phyloP scores from a whole-genome alignment of 2,113 vertebrate genomes.

The Antechinus stuartii region DNA sequence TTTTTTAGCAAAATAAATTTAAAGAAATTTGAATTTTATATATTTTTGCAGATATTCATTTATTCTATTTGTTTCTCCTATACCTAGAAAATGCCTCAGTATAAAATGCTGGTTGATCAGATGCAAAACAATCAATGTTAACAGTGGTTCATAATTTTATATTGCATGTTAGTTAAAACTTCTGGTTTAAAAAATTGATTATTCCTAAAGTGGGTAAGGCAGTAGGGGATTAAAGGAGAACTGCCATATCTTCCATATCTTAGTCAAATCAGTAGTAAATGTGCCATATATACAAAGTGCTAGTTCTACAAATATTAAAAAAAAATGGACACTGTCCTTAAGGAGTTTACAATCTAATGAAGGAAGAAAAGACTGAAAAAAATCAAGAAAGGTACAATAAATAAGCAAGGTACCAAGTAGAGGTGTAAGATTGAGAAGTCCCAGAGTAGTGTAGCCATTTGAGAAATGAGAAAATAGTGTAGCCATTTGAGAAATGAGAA shows the following conservation, averaged over 20 bases:
- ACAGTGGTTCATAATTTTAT: slow-evolving; percentile 36
- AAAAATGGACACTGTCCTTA: neutral
- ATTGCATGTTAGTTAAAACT: neutral
- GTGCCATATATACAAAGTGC: neutral
- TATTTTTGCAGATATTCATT: neutral
- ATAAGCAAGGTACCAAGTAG: neutral
- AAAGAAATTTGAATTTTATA: neutral
- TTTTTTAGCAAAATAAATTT: slow-evolving; percentile 19
- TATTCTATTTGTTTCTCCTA: neutral
- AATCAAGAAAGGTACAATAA: neutral
- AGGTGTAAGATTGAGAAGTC: neutral
- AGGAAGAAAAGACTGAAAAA: neutral
- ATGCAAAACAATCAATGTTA: neutral
- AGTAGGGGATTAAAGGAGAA: neutral
- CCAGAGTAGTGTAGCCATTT: neutral
- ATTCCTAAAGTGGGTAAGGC: neutral
- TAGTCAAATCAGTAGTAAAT: neutral
- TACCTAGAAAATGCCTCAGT: neutral
- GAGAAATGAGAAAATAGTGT: neutral
- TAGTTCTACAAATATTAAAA: neutral
- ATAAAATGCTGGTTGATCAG: neutral
- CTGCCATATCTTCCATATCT: slow-evolving; percentile 23
- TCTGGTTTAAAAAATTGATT: slow-evolving; percentile 14
- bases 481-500: neutral
- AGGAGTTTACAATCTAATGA: neutral